These are phyloP conservation scores for Hypercompe scribonia DNA, from an alignment of 2,888 invertebrate genomes.

Conservation along the genomic window DNA sequence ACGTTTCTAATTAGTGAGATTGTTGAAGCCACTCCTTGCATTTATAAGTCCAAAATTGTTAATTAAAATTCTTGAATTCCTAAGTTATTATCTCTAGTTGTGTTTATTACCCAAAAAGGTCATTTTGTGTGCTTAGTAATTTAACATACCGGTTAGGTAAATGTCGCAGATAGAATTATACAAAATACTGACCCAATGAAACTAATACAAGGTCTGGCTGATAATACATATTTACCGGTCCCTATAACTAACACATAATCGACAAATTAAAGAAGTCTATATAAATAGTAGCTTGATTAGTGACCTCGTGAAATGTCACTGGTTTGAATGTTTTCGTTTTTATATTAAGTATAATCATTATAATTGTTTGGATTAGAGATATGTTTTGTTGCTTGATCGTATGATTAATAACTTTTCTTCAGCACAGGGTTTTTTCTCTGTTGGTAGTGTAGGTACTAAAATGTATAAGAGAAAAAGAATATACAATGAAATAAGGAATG, in stretches of 20 bases:
- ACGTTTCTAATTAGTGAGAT: slow-evolving; percentile 29
- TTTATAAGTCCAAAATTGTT: slow-evolving; percentile 16
- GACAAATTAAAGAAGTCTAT: neutral
- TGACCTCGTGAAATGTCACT: neutral
- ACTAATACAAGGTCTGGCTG: neutral
- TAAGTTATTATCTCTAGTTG: neutral
- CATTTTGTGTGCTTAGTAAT: neutral
- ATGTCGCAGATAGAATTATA: neutral
- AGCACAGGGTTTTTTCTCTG: neutral
- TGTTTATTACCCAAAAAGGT: slow-evolving; percentile 2
- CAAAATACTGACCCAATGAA: neutral
- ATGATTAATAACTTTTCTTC: too few relatives aligned
- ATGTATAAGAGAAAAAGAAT: neutral
- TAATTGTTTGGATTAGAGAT: neutral
- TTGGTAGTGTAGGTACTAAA: neutral
- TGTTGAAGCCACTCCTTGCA: slow-evolving; percentile 16
- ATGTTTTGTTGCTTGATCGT: neutral
- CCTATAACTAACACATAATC: neutral
- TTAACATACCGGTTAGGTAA: neutral
- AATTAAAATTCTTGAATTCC: slow-evolving; percentile 3
- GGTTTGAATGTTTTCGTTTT: neutral
- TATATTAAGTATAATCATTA: neutral
- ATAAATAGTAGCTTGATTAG: too few relatives aligned
- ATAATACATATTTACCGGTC: neutral
- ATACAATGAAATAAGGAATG: neutral